Evolutionary conservation across 2,888 invertebrate species (phyloP).

Genomic region (Trachelus stipa): DNA sequence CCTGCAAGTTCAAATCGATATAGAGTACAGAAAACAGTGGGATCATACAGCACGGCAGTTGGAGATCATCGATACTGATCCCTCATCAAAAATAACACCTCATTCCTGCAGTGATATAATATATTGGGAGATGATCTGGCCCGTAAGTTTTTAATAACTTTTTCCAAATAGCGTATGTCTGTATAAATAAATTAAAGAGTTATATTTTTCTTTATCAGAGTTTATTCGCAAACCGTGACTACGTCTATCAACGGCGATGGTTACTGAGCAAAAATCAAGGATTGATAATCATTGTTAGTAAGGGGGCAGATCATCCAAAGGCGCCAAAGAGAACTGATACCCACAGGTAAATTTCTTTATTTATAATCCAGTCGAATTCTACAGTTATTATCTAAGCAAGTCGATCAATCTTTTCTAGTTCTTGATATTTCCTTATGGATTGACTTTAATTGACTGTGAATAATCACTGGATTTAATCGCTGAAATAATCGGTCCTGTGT

Average conservation of each 20-base stretch:
- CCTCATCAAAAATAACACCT: constrained; percentile 66
- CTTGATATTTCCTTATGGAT: constrained; percentile 30
- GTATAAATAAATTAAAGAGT: neutral
- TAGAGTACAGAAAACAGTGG: constrained; percentile 82
- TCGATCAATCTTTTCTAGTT: constrained; percentile 28
- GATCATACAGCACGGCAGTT: constrained; percentile 81
- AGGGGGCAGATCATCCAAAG: constrained; percentile 77
- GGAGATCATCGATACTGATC: constrained; percentile 77
- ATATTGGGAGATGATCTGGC: constrained; percentile 93
- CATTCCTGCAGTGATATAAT: constrained; percentile 75
- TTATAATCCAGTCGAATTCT: neutral
- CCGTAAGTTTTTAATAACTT: constrained; percentile 70
- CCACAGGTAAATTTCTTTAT: constrained; percentile 68
- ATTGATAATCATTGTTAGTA: constrained; percentile 75
- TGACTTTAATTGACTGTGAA: constrained; percentile 14
- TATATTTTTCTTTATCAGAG: constrained; percentile 68
- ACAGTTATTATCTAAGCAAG: constrained; percentile 17
- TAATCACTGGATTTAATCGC: neutral
- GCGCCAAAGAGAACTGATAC: constrained; percentile 77
- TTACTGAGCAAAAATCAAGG: constrained; percentile 71
- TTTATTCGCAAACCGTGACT: constrained; percentile 87
- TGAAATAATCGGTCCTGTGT: neutral
- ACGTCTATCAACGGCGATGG: constrained; percentile 79
- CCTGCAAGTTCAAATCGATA: constrained; percentile 84
- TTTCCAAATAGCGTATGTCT: neutral